Percentiles rank a stretch among this genome's conserved stretches.
These are phyloP conservation scores for Polypedilum vanderplanki DNA, from an alignment of 1,140 invertebrate genomes.

Conservation along the genomic window DNA sequence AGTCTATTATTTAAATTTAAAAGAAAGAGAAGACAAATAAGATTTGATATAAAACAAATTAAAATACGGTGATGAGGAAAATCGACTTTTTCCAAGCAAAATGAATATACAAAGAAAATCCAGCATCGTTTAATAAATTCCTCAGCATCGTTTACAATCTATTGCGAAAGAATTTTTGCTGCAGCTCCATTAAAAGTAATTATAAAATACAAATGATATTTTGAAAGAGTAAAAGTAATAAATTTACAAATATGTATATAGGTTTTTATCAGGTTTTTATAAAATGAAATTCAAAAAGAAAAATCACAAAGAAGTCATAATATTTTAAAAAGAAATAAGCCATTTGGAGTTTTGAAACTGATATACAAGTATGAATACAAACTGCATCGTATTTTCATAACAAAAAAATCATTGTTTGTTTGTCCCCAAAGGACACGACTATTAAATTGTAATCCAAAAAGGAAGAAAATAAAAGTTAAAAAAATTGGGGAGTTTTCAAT, in stretches of 20 bases:
- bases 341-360: neutral
- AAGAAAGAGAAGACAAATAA: neutral
- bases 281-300: neutral
- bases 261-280: too few species aligned
- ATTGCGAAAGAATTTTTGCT: neutral
- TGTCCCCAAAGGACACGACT: neutral
- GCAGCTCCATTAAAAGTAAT: neutral
- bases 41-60: neutral
- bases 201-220: too few species aligned
- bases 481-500: neutral
- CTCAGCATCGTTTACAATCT: neutral
- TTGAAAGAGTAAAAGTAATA: too few species aligned
- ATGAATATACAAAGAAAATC: too few species aligned
- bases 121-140: neutral
- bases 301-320: constrained; percentile 12
- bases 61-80: neutral
- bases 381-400: neutral
- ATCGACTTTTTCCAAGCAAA: too few species aligned
- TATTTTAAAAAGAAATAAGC: neutral
- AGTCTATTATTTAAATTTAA: neutral
- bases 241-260: too few species aligned
- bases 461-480: constrained; percentile 5
- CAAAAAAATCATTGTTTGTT: neutral
- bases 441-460: neutral
- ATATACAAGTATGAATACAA: neutral